These are phyloP conservation scores for Thymelicus sylvestris DNA, from an alignment of 2,888 invertebrate genomes.

Conservation along the genomic window DNA sequence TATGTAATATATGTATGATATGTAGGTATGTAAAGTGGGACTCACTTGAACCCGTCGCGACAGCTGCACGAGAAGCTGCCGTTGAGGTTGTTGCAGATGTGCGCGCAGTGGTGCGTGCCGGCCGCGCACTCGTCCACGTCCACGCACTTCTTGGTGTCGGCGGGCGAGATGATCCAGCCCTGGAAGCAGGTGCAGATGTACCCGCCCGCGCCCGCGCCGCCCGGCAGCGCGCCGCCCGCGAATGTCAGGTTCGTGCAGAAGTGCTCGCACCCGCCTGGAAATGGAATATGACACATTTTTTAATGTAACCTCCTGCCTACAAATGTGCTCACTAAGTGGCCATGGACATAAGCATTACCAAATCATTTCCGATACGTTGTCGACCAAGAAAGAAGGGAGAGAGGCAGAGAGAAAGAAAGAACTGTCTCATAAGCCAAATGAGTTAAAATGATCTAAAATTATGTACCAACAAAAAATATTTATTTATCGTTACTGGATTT, in stretches of 20 bases:
- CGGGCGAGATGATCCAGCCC: slow-evolving; percentile 92
- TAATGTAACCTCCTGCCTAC: no score
- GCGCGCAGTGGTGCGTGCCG: slow-evolving; percentile 95
- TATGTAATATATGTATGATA: no score
- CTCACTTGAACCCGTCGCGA: slow-evolving; percentile 89
- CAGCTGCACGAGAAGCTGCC: slow-evolving; percentile 97
- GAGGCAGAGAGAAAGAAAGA: no score
- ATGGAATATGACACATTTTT: slow-evolving; percentile 62
- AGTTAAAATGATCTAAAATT: no score
- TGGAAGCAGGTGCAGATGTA: slow-evolving; percentile 96
- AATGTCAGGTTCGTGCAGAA: slow-evolving; percentile 93
- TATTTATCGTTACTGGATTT: no score
- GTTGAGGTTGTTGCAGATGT: slow-evolving; percentile 95
- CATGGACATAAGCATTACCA: no score
- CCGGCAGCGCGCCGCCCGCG: slow-evolving; percentile 41
- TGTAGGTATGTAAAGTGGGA: background rate
- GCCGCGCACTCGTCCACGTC: slow-evolving; percentile 96
- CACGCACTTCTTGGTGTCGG: slow-evolving; percentile 92
- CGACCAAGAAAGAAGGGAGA: no score
- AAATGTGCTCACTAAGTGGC: no score
- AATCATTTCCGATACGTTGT: no score
- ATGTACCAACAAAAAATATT: no score
- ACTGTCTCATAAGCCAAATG: no score
- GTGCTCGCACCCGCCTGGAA: slow-evolving; percentile 94
- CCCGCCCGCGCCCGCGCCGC: slow-evolving; percentile 71